These are phyloP conservation scores for Phyllostomus hastatus DNA, from an alignment of 2,113 vertebrate species.

Conservation along the genomic window DNA sequence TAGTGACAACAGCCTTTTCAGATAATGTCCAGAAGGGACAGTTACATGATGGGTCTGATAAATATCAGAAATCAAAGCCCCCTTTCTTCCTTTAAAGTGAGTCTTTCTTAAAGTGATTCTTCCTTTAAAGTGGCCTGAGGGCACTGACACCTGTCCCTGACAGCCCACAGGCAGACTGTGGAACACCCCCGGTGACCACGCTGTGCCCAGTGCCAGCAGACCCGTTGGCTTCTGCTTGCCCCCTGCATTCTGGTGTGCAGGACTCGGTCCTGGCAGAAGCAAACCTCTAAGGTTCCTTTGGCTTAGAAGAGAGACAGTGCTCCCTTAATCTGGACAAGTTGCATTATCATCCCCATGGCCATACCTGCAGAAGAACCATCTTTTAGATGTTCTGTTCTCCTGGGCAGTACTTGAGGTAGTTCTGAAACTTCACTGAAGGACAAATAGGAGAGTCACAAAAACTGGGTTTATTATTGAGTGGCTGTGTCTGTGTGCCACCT, in stretches of 20 bases:
- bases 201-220: neutral
- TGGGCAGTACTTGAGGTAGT: neutral
- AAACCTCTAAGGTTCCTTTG: neutral
- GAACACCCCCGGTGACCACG: too few relatives aligned
- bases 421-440: neutral
- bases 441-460: neutral
- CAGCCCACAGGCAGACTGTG: neutral
- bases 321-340: neutral
- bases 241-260: too few relatives aligned
- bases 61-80: neutral
- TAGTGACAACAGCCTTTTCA: neutral
- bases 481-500: neutral
- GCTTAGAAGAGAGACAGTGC: neutral
- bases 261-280: neutral
- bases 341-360: too few relatives aligned
- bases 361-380: neutral
- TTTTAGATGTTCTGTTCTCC: neutral
- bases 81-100: neutral
- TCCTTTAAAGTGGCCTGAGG: neutral
- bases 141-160: neutral
- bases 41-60: neutral
- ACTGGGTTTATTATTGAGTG: neutral
- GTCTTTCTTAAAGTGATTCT: too few relatives aligned
- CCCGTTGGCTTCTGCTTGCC: rapidly evolving
- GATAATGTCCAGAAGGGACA: neutral